Evolutionary conservation across 53 echinoderm and acorn worm species (phyloP), one percentile per base, ranked within the genome.

Genomic region (Paracentrotus lividus): DNA sequence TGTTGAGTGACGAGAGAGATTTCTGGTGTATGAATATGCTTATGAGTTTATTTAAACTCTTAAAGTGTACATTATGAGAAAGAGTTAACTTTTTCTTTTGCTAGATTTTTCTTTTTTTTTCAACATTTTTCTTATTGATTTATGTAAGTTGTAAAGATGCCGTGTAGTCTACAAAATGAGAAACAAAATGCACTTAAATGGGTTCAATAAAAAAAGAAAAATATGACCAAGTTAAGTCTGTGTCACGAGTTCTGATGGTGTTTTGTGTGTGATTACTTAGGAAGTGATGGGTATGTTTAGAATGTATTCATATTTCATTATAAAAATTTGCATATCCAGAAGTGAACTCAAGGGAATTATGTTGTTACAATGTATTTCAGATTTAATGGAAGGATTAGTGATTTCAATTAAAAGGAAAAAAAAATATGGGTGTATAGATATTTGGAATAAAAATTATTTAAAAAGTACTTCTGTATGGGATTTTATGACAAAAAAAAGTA

Each of bases 191-290:
- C 91, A 90, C 91, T 90, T 90, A 26, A 38, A 69, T 90, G 91
- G 91, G 91, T 90, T 90, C 91, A 90, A 90, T 69, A 90, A 72
- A 90, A 72, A 90, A 72, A 51, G 65, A 86, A 86, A 86, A 89
- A 89, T 89, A 89, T 89, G 86, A 89, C 58, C 89, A 89, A 89
- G 89, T 42, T 89, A 58, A 64, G 29, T 89, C 45, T n/a, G 89
- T n/a, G 66, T 89, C 21, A 20, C 18, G 38, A 38, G 40, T 72
- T 34, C 36, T 61, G 8, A 8, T 66, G 2, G 32, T 69, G 38
- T 40, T 20, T 40, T 15, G 20, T 72, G 72, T 72, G 36, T 72
- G 36, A 20, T 72, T 15, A 72, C 18, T 36, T 72, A 38, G 20
- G 8, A 13, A 38, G 27, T 6, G 29, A 64, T 1, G 72, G 38